Conservation (phyloP, 1,140 invertebrate genomes). For the Myzus persicae region DNA sequence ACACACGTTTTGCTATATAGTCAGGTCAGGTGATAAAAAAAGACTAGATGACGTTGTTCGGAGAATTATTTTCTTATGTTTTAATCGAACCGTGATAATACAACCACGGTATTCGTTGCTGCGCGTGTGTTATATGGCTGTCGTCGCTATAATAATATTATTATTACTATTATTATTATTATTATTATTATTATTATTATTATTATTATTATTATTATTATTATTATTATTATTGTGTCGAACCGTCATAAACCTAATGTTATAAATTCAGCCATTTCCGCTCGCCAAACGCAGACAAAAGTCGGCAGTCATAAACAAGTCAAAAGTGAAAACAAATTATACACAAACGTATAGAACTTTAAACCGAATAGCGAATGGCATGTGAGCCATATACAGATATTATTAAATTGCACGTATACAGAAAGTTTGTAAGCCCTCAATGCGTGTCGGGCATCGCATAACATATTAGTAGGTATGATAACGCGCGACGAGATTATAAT, state of each 20-base stretch:
- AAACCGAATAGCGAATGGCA: background rate
- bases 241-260: background rate
- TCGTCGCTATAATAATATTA: too few species aligned
- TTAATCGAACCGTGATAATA: background rate
- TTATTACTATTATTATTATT: background rate
- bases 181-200: background rate
- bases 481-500: background rate
- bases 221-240: background rate
- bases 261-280: background rate
- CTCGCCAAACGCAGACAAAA: background rate
- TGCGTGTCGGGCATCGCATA: background rate
- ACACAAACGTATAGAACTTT: background rate
- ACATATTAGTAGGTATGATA: too few species aligned
- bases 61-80: background rate
- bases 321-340: constrained; percentile 7
- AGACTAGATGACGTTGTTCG: background rate
- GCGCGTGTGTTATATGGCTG: too few species aligned
- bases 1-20: too few species aligned
- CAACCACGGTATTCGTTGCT: background rate
- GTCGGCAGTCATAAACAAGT: background rate
- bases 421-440: background rate
- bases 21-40: too few species aligned
- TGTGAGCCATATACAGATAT: background rate
- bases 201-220: background rate
- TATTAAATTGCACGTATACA: background rate